Base-by-base conservation (phyloP, 2,888 invertebrate genomes). In the Aplocera efformata region DNA sequence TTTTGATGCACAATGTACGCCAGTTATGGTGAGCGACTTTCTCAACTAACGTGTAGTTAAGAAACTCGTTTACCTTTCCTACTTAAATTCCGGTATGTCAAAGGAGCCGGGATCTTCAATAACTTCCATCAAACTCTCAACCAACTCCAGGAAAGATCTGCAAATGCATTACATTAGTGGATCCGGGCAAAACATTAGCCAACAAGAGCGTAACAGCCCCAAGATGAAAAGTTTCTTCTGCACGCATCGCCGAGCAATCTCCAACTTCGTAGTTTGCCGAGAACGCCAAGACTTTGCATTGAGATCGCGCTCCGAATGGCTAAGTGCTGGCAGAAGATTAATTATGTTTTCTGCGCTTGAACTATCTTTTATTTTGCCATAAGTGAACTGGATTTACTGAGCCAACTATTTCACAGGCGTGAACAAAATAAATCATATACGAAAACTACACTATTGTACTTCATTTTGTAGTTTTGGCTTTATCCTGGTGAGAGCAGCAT, bases 161-260 rank as follows among this genome's bases (percentile, higher is more conserved):
- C 13, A 31, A 17, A 34, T 32, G 39, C 32, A 40, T 40, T 37
- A 37, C 37, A 30, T 37, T 36, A 40, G 31, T 20, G 31, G 39
- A 39, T 44, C 28, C 20, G 30, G 30, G 39, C 31, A 25, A 44
- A 44, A 44, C 44, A 44, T 36, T 40, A 32, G 21, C 32, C 35
- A 17, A 35, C 32, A 44, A 32, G 39, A 29, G 38, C 43, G 9
- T 22, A 11, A 9, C 27, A 28, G 28, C 25, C 31, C 29, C 34
- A 44, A 44, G 44, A 44, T 40, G 40, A 44, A 39, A 44, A 44
- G 44, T 44, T 44, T 44, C 39, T 32, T 40, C 21, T 21, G 37
- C 32, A 47, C 46, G 46, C 46, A 35, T 38, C 42, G 46, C 29
- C 25, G 42, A 17, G 24, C 46, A 38, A 38, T 42, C 25, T 28